Evolutionary conservation across 2,888 invertebrate species (phyloP).

Genomic region (Phragmatobia fuliginosa): DNA sequence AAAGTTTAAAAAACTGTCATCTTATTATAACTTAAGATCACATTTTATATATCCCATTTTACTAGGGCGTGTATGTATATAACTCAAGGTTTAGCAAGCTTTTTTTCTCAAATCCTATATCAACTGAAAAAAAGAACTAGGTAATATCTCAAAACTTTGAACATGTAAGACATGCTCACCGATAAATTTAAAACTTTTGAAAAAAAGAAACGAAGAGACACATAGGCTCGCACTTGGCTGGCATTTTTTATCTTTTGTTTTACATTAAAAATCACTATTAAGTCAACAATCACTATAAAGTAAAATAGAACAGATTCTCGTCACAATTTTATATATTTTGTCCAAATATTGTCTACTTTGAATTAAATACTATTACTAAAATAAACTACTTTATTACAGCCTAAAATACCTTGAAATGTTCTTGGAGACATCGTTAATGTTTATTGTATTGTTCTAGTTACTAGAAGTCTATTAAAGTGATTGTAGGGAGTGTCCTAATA

Average conservation of each 20-base stretch:
- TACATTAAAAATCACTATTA: too few relatives aligned
- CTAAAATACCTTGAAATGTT: background rate
- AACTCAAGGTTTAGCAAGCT: too few relatives aligned
- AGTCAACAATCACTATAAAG: too few relatives aligned
- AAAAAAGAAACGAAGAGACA: too few relatives aligned
- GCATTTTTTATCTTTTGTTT: too few relatives aligned
- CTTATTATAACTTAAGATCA: too few relatives aligned
- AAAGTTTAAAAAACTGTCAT: too few relatives aligned
- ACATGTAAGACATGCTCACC: background rate
- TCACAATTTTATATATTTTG: background rate
- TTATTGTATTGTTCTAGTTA: background rate
- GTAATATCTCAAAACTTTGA: background rate
- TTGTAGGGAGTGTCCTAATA: conserved; percentile 15
- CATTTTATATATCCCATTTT: too few relatives aligned
- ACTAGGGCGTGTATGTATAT: too few relatives aligned
- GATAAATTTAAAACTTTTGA: background rate
- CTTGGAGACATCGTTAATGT: background rate
- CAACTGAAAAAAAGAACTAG: background rate
- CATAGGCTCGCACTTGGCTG: too few relatives aligned
- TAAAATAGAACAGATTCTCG: background rate
- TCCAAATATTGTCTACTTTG: background rate
- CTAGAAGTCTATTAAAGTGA: conserved; percentile 9
- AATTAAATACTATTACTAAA: background rate
- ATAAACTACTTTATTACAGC: background rate
- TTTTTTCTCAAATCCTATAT: too few relatives aligned